phyloP scores from a whole-genome alignment of 1,140 invertebrate genomes.

The Luehdorfia chinensis region DNA sequence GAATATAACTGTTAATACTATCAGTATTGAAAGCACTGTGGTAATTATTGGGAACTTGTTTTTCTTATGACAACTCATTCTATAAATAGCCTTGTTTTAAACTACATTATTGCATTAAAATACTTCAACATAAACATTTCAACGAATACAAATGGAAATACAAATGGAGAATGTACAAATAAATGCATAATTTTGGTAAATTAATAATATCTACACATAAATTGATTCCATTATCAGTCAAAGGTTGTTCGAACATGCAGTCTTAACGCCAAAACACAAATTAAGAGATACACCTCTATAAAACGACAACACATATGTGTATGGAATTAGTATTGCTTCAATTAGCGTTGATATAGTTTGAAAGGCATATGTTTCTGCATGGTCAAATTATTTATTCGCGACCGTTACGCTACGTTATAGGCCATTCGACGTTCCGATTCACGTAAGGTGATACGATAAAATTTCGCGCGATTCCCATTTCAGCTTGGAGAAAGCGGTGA shows the following conservation, averaged over 20 bases:
- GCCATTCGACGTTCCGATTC: no score
- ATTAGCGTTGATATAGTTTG: background rate
- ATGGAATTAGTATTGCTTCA: background rate
- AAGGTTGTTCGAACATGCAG: background rate
- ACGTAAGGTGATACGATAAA: no score
- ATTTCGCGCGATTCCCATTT: background rate
- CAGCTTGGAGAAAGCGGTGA: background rate
- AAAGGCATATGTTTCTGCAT: no score
- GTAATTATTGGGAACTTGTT: no score
- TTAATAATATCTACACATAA: background rate
- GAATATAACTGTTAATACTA: no score
- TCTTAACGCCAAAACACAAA: background rate
- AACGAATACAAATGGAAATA: background rate
- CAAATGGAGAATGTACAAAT: background rate
- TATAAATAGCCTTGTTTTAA: no score
- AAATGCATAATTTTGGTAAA: slow-evolving; percentile 13
- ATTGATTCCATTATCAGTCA: background rate
- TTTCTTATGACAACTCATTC: no score
- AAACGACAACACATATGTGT: background rate
- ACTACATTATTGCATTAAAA: no score
- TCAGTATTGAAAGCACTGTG: no score
- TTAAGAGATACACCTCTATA: no score
- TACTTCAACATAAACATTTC: background rate
- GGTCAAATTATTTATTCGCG: no score
- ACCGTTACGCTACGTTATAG: no score